Evolutionary conservation across 2,113 vertebrate species (phyloP).

Genomic region (Osmerus eperlanus): DNA sequence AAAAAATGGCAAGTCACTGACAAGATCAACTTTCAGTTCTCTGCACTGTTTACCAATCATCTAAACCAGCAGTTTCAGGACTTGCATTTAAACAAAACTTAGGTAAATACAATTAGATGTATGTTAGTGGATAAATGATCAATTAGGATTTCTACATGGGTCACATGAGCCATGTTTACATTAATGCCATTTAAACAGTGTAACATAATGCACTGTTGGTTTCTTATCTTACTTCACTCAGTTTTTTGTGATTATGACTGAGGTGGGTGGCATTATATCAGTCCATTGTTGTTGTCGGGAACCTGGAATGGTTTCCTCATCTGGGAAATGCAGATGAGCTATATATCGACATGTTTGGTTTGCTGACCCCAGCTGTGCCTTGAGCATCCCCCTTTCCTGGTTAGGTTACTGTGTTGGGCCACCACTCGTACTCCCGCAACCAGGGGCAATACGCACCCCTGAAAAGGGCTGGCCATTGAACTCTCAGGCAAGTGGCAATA

Average conservation of each 20-base stretch:
- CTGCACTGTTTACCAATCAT: constrained; percentile 11
- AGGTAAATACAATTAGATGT: not conserved
- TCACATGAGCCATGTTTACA: constrained; percentile 1
- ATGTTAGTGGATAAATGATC: not conserved
- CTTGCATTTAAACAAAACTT: not conserved
- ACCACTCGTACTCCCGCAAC: constrained; percentile 67
- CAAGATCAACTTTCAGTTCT: constrained; percentile 31
- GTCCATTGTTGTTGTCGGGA: constrained; percentile 35
- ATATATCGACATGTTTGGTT: constrained; percentile 60
- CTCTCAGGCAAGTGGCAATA: constrained; percentile 82
- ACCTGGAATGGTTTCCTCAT: constrained; percentile 44
- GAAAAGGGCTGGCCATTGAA: constrained; percentile 70
- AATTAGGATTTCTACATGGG: not conserved
- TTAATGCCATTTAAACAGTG: not conserved
- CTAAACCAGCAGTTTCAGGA: not conserved
- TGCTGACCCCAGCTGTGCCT: constrained; percentile 74
- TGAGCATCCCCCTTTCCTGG: constrained; percentile 64
- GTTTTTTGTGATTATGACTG: constrained; percentile 27
- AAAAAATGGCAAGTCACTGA: constrained; percentile 31
- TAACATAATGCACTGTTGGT: not conserved
- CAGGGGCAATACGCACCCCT: constrained; percentile 77
- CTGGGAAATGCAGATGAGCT: constrained; percentile 67
- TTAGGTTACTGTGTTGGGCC: constrained; percentile 59
- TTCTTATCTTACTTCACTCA: not conserved
- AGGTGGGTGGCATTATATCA: constrained; percentile 28